Conservation (phyloP, 2,888 invertebrate species). For the Philereme vetulata region DNA sequence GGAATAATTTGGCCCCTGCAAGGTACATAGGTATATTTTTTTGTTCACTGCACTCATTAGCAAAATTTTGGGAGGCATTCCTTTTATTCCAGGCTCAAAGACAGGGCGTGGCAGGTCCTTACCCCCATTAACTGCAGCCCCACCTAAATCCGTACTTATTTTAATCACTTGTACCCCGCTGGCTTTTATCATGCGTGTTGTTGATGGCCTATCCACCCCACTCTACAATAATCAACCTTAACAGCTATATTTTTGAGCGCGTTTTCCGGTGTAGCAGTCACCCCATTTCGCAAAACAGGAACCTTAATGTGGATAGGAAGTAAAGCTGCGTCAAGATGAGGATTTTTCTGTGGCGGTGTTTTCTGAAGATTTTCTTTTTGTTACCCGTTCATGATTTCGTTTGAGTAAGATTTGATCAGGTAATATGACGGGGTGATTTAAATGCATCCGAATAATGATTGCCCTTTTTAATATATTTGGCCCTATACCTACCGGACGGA, state of each 20-base stretch:
- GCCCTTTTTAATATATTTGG: no score
- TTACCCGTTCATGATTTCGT: neutral
- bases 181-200: conserved; percentile 72
- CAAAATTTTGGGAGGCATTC: conserved; percentile 40
- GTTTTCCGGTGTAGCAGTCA: conserved; percentile 37
- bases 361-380: conserved; percentile 38
- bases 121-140: conserved; percentile 62
- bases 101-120: conserved; percentile 53
- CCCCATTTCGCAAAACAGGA: conserved; percentile 51
- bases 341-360: conserved; percentile 45
- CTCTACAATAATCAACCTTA: conserved; percentile 47
- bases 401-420: neutral
- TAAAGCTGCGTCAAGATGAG: conserved; percentile 51
- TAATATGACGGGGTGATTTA: no score
- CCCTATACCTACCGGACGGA: no score
- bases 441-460: no score
- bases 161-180: conserved; percentile 75
- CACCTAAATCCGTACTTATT: conserved; percentile 79
- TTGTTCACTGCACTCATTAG: conserved; percentile 28
- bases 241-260: conserved; percentile 33
- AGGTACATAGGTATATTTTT: no score
- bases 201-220: conserved; percentile 51
- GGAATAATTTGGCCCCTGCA: conserved; percentile 19
- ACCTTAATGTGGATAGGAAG: conserved; percentile 52
- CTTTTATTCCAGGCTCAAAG: conserved; percentile 42